Percentiles rank a stretch among this genome's conserved stretches.
Conservation (phyloP, 2,113 vertebrate species). For the Ibidorhyncha struthersii region DNA sequence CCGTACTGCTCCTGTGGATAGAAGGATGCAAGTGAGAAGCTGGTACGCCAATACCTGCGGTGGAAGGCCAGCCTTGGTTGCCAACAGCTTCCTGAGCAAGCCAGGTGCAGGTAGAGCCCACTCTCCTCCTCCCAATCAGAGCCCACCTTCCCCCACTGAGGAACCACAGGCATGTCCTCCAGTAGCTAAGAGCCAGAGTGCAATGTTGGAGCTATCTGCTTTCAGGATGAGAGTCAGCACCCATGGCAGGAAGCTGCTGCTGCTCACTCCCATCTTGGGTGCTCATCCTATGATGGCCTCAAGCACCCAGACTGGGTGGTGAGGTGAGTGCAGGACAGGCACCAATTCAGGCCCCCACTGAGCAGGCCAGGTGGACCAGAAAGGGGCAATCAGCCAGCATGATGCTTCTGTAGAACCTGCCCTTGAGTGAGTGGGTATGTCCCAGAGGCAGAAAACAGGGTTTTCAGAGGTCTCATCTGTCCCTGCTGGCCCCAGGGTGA, state of each 20-base stretch:
- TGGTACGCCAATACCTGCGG: not conserved
- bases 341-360: not conserved
- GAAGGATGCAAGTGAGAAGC: not conserved
- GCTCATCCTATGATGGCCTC: not conserved
- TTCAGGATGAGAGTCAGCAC: not conserved
- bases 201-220: not conserved
- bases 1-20: slow-evolving; percentile 57
- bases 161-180: not conserved
- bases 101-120: not conserved
- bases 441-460: not conserved
- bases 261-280: not conserved
- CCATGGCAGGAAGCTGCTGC: not conserved
- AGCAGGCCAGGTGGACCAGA: not conserved
- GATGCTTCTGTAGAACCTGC: not conserved
- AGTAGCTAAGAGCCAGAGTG: not conserved
- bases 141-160: not conserved
- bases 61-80: not conserved
- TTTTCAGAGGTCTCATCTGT: not conserved
- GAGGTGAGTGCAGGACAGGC: not conserved
- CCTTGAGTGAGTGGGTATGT: not conserved
- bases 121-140: not conserved
- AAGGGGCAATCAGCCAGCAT: not conserved
- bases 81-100: not conserved
- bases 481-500: not conserved
- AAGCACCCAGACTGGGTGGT: not conserved